Evolutionary conservation across 2,797 vertebrate species (phyloP).

Genomic region (Bothrops alternatus): DNA sequence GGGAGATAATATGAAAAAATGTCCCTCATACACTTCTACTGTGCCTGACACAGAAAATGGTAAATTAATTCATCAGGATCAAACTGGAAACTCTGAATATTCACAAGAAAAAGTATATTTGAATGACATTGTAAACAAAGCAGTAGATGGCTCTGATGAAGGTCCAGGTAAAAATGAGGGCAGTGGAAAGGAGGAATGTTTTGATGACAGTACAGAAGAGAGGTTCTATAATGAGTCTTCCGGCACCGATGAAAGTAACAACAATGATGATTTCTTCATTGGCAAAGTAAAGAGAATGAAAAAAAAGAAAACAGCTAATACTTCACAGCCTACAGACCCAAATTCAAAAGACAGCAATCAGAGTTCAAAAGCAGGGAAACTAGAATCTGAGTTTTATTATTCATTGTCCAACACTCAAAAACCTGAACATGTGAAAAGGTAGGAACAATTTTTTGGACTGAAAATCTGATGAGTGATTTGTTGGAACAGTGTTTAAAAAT

Average conservation of each 20-base stretch:
- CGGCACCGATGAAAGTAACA: slow-evolving; percentile 81
- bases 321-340: slow-evolving; percentile 35
- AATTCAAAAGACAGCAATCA: slow-evolving; percentile 60
- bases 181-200: slow-evolving; percentile 81
- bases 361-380: slow-evolving; percentile 58
- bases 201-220: slow-evolving; percentile 97
- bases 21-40: not conserved
- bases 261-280: slow-evolving; percentile 87
- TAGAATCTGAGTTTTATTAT: slow-evolving; percentile 83
- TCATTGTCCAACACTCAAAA: slow-evolving; percentile 72
- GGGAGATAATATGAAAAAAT: not conserved
- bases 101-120: slow-evolving; percentile 41
- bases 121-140: slow-evolving; percentile 18
- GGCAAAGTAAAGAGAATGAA: slow-evolving; percentile 87
- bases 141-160: slow-evolving; percentile 15
- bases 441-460: slow-evolving; percentile 14
- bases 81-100: slow-evolving; percentile 30
- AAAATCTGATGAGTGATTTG: not conserved
- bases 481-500: not conserved
- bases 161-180: slow-evolving; percentile 71
- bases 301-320: slow-evolving; percentile 71
- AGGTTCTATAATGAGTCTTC: slow-evolving; percentile 90
- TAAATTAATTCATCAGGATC: slow-evolving; percentile 14
- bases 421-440: slow-evolving; percentile 65
- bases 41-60: slow-evolving; percentile 21